phyloP scores from a whole-genome alignment of 2,888 invertebrate genomes.

The Ectemnius continuus region DNA sequence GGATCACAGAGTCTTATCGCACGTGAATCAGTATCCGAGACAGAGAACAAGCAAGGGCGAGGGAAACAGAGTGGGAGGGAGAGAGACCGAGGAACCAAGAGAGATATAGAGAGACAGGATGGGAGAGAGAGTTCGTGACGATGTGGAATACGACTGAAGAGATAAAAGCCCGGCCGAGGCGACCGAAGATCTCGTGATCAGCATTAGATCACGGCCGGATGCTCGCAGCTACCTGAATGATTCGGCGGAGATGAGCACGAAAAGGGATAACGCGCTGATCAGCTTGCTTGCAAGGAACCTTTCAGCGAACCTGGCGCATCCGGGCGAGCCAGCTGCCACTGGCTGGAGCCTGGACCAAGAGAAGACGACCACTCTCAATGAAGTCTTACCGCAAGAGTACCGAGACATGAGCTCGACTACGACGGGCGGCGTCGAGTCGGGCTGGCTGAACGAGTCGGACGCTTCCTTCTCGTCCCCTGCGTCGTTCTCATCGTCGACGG shows the following conservation, averaged over 20 bases:
- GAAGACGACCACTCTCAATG: slow-evolving; percentile 19
- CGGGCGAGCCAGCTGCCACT: slow-evolving; percentile 23
- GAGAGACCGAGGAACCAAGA: neutral
- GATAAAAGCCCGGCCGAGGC: slow-evolving; percentile 54
- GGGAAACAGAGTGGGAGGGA: neutral
- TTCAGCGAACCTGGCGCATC: slow-evolving; percentile 27
- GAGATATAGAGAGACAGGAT: too few relatives aligned
- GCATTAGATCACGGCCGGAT: slow-evolving; percentile 15
- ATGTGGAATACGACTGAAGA: slow-evolving; percentile 44
- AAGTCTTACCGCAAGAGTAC: slow-evolving; percentile 32
- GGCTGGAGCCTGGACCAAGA: slow-evolving; percentile 34
- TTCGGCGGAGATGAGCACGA: slow-evolving; percentile 43
- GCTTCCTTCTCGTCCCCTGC: slow-evolving; percentile 33
- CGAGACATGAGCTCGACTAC: slow-evolving; percentile 25
- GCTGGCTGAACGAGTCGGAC: slow-evolving; percentile 66
- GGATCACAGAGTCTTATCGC: slow-evolving; percentile 37
- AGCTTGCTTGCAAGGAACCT: slow-evolving; percentile 41
- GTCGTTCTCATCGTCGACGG: slow-evolving; percentile 33
- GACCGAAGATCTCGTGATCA: slow-evolving; percentile 66
- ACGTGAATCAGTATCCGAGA: neutral
- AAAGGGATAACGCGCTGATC: slow-evolving; percentile 31
- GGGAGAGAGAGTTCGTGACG: slow-evolving; percentile 25
- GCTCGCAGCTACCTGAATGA: slow-evolving; percentile 5
- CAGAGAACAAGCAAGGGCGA: neutral
- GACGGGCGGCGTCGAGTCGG: slow-evolving; percentile 46